A percentile compares a stretch with the other conserved stretches of the same genome.
phyloP scores from a whole-genome alignment of 1,140 invertebrate species.

The Cylas formicarius region DNA sequence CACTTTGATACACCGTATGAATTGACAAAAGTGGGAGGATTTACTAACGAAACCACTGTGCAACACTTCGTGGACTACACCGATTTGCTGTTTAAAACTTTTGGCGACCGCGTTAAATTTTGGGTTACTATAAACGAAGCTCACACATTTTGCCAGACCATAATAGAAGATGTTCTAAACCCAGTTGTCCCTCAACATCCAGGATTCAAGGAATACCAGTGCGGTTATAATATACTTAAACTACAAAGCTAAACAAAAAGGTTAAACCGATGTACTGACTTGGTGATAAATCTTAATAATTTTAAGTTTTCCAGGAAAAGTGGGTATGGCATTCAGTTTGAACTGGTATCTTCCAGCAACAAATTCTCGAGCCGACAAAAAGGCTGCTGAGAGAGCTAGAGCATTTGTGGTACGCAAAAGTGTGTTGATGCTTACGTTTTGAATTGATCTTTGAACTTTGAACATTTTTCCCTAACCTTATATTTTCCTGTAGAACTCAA shows the following conservation, averaged over 20 bases:
- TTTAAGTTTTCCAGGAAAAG: not conserved
- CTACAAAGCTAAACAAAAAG: not conserved
- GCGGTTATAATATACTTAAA: not conserved
- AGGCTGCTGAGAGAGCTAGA: slow-evolving; percentile 1
- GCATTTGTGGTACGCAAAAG: not conserved
- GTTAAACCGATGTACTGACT: too few relatives aligned
- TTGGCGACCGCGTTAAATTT: slow-evolving; percentile 2
- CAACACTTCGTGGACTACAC: not conserved
- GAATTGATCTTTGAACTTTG: too few relatives aligned
- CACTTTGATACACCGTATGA: not conserved
- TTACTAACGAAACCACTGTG: not conserved
- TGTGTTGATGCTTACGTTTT: too few relatives aligned
- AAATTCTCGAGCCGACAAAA: not conserved
- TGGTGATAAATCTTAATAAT: too few relatives aligned
- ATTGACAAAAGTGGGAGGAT: not conserved
- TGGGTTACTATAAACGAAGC: slow-evolving; percentile 2
- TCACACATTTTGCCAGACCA: not conserved
- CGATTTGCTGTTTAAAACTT: not conserved
- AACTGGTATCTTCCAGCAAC: not conserved
- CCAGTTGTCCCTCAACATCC: not conserved
- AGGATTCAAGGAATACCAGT: not conserved
- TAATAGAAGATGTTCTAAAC: not conserved
- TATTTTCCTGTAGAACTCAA: not conserved
- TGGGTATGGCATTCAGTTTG: not conserved
- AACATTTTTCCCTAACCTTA: not conserved